A percentile compares a stretch with the other conserved stretches of the same genome.
Evolutionary conservation across 92 coral and sea anemone genomes (phyloP).

Genomic region (Zoanthus sociatus): DNA sequence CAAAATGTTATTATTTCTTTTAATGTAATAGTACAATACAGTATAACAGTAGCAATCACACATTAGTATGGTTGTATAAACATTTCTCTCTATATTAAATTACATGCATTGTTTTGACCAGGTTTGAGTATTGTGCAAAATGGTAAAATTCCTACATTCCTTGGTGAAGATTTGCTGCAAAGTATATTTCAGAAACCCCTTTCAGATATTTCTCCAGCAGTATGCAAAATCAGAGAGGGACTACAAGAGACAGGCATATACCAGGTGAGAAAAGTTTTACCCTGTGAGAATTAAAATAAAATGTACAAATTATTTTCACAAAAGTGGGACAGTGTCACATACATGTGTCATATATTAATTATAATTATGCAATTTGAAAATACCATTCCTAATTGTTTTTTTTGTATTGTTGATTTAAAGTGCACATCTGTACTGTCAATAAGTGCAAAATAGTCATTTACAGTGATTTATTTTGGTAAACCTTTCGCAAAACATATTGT

Average conservation of each 20-base stretch:
- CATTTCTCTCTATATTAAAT: not conserved
- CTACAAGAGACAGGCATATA: conserved; percentile 4
- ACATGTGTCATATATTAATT: no score
- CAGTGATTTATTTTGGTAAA: no score
- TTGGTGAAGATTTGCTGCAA: conserved; percentile 12
- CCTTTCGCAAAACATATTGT: no score
- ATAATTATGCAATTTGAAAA: no score
- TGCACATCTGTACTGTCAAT: no score
- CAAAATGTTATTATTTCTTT: not conserved
- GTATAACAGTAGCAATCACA: not conserved
- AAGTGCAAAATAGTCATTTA: no score
- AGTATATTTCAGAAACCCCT: conserved; percentile 14
- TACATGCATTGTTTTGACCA: not conserved
- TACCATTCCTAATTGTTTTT: no score
- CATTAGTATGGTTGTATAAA: conserved; percentile 12
- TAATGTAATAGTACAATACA: not conserved
- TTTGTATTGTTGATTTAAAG: no score
- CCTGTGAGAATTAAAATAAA: no score
- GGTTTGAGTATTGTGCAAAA: conserved; percentile 2
- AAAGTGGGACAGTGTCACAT: no score
- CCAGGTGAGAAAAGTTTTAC: not conserved
- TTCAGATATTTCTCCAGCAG: not conserved
- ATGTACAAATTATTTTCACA: no score
- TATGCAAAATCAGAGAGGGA: not conserved
- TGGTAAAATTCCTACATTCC: not conserved